phyloP scores from a whole-genome alignment of 2,888 invertebrate species.

The Drosophila meridiana region DNA sequence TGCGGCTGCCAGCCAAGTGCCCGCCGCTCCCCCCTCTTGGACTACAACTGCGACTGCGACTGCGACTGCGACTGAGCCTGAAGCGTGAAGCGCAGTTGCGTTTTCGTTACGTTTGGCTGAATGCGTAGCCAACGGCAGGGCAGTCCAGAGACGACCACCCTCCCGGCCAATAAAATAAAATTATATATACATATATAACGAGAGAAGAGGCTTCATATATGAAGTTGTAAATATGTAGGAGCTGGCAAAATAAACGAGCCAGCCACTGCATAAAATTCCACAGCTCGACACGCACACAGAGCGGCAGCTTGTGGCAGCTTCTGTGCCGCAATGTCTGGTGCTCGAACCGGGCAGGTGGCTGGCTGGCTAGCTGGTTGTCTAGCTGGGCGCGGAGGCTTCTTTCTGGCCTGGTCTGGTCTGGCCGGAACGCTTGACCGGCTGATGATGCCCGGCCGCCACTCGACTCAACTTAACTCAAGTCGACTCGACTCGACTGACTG shows the following conservation, averaged over 20 bases:
- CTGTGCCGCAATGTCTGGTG: slow-evolving; percentile 75
- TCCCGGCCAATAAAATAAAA: slow-evolving; percentile 60
- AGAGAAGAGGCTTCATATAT: slow-evolving; percentile 57
- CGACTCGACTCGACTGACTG: slow-evolving; percentile 66
- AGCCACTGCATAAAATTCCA: slow-evolving; percentile 77
- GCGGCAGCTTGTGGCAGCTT: slow-evolving; percentile 50
- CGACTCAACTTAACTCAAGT: slow-evolving; percentile 17
- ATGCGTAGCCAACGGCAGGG: slow-evolving; percentile 54
- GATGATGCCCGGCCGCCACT: slow-evolving; percentile 46
- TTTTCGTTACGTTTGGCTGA: slow-evolving; percentile 78
- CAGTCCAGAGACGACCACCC: slow-evolving; percentile 57
- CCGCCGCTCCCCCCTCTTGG: background rate
- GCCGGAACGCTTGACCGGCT: slow-evolving; percentile 69
- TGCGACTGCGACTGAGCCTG: slow-evolving; percentile 45
- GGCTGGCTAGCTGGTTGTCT: slow-evolving; percentile 38
- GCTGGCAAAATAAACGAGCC: slow-evolving; percentile 66
- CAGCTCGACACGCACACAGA: slow-evolving; percentile 68
- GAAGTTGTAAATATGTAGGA: slow-evolving; percentile 72
- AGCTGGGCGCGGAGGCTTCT: slow-evolving; percentile 7
- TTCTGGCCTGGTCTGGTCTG: slow-evolving; percentile 34
- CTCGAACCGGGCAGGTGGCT: slow-evolving; percentile 61
- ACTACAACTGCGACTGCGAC: slow-evolving; percentile 4
- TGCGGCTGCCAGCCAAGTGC: slow-evolving; percentile 52
- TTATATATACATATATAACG: background rate
- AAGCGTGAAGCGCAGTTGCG: slow-evolving; percentile 80